Conservation (phyloP, 2,888 invertebrate species). For the Latrodectus elegans region DNA sequence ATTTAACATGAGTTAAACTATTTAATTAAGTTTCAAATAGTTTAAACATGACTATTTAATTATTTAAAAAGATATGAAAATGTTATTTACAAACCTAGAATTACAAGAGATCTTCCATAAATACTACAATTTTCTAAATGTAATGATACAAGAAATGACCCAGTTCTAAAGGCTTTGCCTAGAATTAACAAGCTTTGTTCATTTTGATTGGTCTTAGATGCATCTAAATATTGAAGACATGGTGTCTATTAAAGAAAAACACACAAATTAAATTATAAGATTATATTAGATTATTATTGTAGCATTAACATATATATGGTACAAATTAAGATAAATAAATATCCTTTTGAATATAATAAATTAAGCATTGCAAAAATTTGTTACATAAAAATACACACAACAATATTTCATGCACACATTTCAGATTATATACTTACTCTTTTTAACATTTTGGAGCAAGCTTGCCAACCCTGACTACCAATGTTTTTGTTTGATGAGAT, state of each 20-base stretch:
- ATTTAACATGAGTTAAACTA: too few relatives aligned
- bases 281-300: not conserved
- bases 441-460: conserved; percentile 85
- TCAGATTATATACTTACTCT: conserved; percentile 78
- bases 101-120: conserved; percentile 83
- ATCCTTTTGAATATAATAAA: too few relatives aligned
- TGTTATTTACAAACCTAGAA: conserved; percentile 80
- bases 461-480: conserved; percentile 86
- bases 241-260: conserved; percentile 78
- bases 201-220: conserved; percentile 80
- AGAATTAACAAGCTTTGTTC: conserved; percentile 83
- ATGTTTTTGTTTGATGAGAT: conserved; percentile 86
- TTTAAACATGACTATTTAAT: too few relatives aligned
- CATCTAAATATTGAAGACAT: conserved; percentile 82
- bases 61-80: too few relatives aligned
- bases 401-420: too few relatives aligned
- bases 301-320: not conserved
- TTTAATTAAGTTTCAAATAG: too few relatives aligned
- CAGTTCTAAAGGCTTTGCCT: conserved; percentile 83
- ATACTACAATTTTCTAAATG: conserved; percentile 86
- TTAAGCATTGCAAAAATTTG: too few relatives aligned
- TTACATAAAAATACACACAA: too few relatives aligned
- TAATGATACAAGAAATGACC: conserved; percentile 83
- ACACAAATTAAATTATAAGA: not conserved
- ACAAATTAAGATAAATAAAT: not conserved